Conservation (phyloP, 2,797 vertebrate genomes). For the Hippocampus kuda region DNA sequence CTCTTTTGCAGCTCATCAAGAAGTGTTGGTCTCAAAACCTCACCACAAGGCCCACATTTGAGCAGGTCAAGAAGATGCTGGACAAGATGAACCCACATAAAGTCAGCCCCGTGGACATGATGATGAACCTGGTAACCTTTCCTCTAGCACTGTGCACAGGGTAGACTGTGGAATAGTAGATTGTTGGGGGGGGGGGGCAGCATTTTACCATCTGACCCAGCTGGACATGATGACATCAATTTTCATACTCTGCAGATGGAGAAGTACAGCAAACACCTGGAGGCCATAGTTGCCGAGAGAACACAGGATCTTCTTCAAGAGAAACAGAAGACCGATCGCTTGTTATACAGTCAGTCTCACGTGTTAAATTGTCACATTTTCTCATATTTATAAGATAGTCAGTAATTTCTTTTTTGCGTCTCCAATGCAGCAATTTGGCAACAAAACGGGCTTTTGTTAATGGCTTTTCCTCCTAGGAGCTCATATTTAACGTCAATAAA, state of each 20-base stretch:
- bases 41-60: constrained; percentile 64
- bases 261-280: constrained; percentile 75
- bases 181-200: no score
- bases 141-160: neutral
- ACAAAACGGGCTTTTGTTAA: no score
- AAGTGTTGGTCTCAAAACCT: constrained; percentile 66
- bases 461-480: no score
- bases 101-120: constrained; percentile 75
- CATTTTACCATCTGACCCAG: neutral
- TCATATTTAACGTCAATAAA: no score
- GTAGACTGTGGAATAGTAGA: no score
- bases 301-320: constrained; percentile 72
- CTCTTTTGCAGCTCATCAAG: constrained; percentile 58
- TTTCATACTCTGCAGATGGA: constrained; percentile 62
- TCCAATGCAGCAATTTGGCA: no score
- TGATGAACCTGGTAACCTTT: constrained; percentile 72
- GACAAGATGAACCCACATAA: constrained; percentile 73
- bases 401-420: no score
- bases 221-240: neutral
- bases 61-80: constrained; percentile 70
- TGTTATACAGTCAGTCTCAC: constrained; percentile 67
- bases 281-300: constrained; percentile 68
- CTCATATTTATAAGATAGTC: no score
- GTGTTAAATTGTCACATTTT: neutral
- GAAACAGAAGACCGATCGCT: constrained; percentile 71